phyloP scores from a whole-genome alignment of 2,888 invertebrate species.

The Heliothis peltigera region DNA sequence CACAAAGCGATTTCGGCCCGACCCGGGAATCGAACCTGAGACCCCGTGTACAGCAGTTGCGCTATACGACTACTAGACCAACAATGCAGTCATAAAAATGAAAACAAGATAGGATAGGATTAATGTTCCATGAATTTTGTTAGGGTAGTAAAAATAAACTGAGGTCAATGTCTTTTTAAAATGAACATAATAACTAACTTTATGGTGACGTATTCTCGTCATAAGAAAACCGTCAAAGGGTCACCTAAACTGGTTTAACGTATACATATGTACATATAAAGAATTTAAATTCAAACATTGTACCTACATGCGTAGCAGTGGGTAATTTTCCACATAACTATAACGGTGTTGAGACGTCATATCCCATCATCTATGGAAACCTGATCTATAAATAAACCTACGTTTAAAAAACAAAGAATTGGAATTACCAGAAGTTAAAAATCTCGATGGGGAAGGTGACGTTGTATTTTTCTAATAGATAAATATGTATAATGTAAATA shows the following conservation, averaged over 20 bases:
- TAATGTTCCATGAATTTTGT: background rate
- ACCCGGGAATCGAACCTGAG: too few species aligned
- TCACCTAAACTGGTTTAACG: background rate
- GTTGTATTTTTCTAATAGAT: too few species aligned
- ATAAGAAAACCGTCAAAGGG: background rate
- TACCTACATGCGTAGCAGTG: background rate
- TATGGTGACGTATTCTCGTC: background rate
- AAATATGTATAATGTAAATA: conserved; percentile 1
- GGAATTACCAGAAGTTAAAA: background rate
- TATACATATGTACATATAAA: too few species aligned
- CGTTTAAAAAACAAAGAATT: background rate
- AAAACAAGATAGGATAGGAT: too few species aligned
- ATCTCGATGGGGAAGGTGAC: conserved; percentile 9
- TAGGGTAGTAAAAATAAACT: background rate
- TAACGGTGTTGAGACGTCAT: background rate
- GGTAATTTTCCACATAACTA: background rate
- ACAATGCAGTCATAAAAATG: too few species aligned
- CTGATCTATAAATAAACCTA: background rate
- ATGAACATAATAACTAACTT: background rate
- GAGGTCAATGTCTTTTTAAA: too few species aligned
- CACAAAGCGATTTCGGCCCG: too few species aligned
- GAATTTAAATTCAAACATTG: background rate
- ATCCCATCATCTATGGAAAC: background rate
- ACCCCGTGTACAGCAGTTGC: too few species aligned
- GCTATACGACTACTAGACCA: too few species aligned